Conservation (phyloP, 2,113 vertebrate species). For the Sminthopsis crassicaudata region DNA sequence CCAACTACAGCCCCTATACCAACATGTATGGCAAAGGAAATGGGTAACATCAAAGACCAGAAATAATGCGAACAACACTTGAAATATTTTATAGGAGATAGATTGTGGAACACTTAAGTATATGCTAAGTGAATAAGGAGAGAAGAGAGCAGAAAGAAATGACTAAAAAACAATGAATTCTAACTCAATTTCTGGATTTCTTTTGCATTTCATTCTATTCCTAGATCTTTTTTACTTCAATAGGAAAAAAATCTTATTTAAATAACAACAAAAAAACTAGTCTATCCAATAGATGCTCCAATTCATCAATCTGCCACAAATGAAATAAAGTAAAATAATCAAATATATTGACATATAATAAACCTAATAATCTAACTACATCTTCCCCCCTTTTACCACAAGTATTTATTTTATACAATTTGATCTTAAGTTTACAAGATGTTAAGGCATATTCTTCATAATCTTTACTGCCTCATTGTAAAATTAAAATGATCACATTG, state of each 20-base stretch:
- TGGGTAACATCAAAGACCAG: background rate
- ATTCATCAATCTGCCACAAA: background rate
- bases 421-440: background rate
- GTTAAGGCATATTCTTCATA: background rate
- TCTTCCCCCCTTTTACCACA: background rate
- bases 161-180: conserved; percentile 1
- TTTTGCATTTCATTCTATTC: background rate
- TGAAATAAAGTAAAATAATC: background rate
- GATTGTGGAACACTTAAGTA: background rate
- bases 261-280: background rate
- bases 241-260: background rate
- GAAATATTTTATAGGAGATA: background rate
- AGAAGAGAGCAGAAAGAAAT: background rate
- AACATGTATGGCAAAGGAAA: background rate
- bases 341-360: background rate
- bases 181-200: background rate
- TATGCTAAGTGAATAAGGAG: background rate
- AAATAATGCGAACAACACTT: background rate
- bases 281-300: background rate
- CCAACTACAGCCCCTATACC: background rate
- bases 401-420: background rate
- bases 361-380: background rate
- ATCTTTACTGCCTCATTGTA: background rate
- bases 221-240: background rate
- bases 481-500: background rate